These are phyloP conservation scores for Philonicus albiceps DNA, from an alignment of 2,888 invertebrate species.

Conservation along the genomic window DNA sequence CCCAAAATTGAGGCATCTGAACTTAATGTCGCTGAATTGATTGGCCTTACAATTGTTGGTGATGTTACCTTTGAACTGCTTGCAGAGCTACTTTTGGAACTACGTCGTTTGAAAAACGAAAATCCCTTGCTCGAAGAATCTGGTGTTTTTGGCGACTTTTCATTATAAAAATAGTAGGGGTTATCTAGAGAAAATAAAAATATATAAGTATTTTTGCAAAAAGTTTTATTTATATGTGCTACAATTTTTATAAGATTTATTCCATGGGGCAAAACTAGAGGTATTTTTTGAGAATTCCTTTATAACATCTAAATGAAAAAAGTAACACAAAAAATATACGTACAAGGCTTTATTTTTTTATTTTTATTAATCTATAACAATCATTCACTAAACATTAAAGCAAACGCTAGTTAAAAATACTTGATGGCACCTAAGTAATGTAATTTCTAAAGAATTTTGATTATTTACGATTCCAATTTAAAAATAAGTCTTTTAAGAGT, in stretches of 20 bases:
- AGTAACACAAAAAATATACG: no score
- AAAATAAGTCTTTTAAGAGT: no score
- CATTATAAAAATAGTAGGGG: conserved; percentile 63
- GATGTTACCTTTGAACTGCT: conserved; percentile 36
- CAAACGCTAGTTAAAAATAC: no score
- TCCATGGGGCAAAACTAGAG: no score
- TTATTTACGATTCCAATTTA: no score
- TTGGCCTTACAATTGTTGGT: conserved; percentile 54
- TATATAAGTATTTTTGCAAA: not conserved
- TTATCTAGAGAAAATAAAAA: conserved; percentile 55
- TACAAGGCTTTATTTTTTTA: no score
- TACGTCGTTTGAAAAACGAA: conserved; percentile 61
- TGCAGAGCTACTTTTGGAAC: conserved; percentile 58
- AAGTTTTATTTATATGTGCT: not conserved
- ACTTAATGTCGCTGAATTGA: conserved; percentile 61
- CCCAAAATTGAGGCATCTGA: conserved; percentile 60
- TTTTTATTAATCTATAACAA: no score
- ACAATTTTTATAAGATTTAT: no score
- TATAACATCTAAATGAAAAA: no score
- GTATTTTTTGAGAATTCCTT: no score
- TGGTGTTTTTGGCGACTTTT: conserved; percentile 61
- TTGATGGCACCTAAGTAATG: no score
- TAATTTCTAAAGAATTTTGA: not conserved
- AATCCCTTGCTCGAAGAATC: conserved; percentile 60
- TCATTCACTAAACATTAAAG: no score